Evolutionary conservation across 2,888 invertebrate species (phyloP), one percentile per base, ranked within the genome.

Genomic region (Crematogaster levior): DNA sequence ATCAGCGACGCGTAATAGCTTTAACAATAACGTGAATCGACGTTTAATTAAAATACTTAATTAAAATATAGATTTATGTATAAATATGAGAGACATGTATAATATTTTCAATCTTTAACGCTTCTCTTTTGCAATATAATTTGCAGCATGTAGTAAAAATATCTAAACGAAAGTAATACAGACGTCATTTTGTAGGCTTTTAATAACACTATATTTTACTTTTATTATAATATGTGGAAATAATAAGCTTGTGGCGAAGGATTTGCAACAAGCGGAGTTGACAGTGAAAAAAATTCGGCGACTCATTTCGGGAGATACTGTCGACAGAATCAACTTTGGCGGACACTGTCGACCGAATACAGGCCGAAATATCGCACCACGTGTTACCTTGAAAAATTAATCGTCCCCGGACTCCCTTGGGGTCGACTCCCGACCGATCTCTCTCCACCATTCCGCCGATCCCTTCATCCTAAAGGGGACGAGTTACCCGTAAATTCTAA

Each of bases 311-410:
- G 7, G 53, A 24, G 77, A 70, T 79, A 79, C 43, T 56, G 77
- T 79, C 72, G 73, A 56, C 77, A 56, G 72, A 34, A 56, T 79
- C 77, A 70, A 79, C 77, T 79, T 79, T 10, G 72, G 40, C 43
- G 34, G 34, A 43, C 56, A 58, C 37, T n/a, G 53, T 15, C 63
- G 37, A 43, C 65, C 68, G 61, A 65, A 27, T 43, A 48, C 61
- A 56, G 56, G 27, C 48, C 81, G 77, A 88, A 86, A 86, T 87
- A 90, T 85, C 83, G 82, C 60, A 80, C 75, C 86, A 85, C 80
- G 87, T 85, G 90, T 89, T 91, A 87, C 86, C 86, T 87, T 92
- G 90, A 92, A 92, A 92, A 91, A 92, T 92, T 91, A 91, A 92
- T 91, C 91, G 90, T 87, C 89, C 85, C 81, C 21, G 80, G 80